These are phyloP conservation scores for Chelonus formosanus DNA, from an alignment of 2,888 invertebrate species.

Conservation along the genomic window DNA sequence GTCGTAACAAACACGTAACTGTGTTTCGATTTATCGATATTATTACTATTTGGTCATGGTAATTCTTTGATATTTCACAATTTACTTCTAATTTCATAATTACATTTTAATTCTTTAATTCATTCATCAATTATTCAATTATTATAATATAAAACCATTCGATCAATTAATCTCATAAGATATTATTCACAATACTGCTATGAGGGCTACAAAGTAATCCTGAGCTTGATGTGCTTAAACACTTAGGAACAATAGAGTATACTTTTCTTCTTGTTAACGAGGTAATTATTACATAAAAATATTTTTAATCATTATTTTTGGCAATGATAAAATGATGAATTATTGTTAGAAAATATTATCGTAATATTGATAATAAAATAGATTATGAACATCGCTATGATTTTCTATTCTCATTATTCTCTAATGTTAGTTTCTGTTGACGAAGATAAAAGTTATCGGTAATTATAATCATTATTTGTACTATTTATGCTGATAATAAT, in stretches of 20 bases:
- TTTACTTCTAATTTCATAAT: background rate
- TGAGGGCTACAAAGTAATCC: slow-evolving; percentile 11
- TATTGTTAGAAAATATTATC: too few relatives aligned
- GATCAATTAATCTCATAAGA: slow-evolving; percentile 6
- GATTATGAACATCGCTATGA: too few relatives aligned
- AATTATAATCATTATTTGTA: slow-evolving; percentile 14
- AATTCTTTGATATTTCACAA: background rate
- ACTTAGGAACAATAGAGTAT: too few relatives aligned
- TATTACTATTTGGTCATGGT: too few relatives aligned
- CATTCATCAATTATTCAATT: background rate
- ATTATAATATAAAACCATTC: background rate
- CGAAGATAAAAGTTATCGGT: background rate
- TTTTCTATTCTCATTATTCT: background rate
- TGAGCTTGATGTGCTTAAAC: slow-evolving; percentile 30
- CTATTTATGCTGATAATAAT: slow-evolving; percentile 20
- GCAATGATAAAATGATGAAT: too few relatives aligned
- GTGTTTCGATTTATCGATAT: too few relatives aligned
- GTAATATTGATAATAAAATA: too few relatives aligned
- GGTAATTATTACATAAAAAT: slow-evolving; percentile 43
- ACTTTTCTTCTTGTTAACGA: too few relatives aligned
- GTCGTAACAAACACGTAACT: too few relatives aligned
- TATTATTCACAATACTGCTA: slow-evolving; percentile 31
- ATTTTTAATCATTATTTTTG: slow-evolving; percentile 6
- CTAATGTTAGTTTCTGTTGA: background rate
- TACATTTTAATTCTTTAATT: background rate